Percentiles rank a stretch among this genome's conserved stretches.
These are phyloP conservation scores for Littorina saxatilis DNA, from an alignment of 1,140 invertebrate genomes.

Conservation along the genomic window DNA sequence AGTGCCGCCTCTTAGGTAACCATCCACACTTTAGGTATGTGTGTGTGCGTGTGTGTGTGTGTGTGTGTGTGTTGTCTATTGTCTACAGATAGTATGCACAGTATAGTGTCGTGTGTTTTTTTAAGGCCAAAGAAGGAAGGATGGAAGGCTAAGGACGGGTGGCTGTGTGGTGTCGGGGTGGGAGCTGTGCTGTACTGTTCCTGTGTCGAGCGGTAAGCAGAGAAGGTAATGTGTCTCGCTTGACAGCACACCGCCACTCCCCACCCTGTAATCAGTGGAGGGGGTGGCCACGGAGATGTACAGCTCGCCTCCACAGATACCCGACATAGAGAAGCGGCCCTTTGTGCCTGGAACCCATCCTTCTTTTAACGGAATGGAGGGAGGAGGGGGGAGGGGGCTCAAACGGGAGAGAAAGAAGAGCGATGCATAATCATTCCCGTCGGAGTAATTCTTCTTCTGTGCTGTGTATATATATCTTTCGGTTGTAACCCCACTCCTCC, in stretches of 20 bases:
- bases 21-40: too few species aligned
- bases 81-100: too few species aligned
- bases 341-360: slow-evolving; percentile 26
- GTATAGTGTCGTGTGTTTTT: too few species aligned
- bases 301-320: background rate
- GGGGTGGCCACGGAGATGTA: slow-evolving; percentile 25
- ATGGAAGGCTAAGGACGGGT: too few species aligned
- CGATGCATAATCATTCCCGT: slow-evolving; percentile 24
- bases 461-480: background rate
- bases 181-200: background rate
- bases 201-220: background rate
- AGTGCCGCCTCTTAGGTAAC: too few species aligned
- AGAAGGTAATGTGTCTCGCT: slow-evolving; percentile 32
- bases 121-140: too few species aligned
- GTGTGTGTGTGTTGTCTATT: too few species aligned
- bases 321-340: slow-evolving; percentile 22
- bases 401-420: slow-evolving; percentile 4
- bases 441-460: too few species aligned
- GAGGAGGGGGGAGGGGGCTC: background rate
- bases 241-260: slow-evolving; percentile 24
- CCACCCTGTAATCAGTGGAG: slow-evolving; percentile 23
- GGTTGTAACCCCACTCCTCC: background rate
- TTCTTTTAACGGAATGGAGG: slow-evolving; percentile 20
- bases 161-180: background rate
- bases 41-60: too few species aligned